Percentiles rank a stretch among this genome's conserved stretches.
Conservation (phyloP, 1,140 invertebrate species). For the Solenopsis invicta region DNA sequence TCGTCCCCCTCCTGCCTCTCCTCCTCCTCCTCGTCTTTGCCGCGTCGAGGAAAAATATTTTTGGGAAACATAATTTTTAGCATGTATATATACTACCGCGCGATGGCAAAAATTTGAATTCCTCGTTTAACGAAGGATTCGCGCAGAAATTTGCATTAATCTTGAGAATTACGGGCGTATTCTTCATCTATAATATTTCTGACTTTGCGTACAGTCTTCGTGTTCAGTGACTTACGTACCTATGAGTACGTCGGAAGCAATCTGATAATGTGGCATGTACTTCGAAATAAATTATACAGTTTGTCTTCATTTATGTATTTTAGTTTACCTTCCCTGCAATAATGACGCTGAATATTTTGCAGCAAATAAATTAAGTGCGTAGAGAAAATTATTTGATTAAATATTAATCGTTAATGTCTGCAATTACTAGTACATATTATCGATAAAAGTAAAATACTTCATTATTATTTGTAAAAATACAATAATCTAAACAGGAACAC, state of each 20-base stretch:
- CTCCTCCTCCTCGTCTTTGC: neutral
- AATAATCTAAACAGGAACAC: neutral
- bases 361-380: neutral
- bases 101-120: slow-evolving; percentile 32
- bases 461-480: neutral
- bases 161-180: slow-evolving; percentile 12
- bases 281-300: slow-evolving; percentile 32
- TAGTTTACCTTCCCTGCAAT: neutral
- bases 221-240: neutral
- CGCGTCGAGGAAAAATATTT: slow-evolving; percentile 32
- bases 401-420: slow-evolving; percentile 8
- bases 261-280: neutral
- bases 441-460: neutral
- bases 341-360: neutral
- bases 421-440: neutral
- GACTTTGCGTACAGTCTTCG: neutral
- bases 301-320: slow-evolving; percentile 7
- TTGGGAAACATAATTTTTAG: slow-evolving; percentile 5
- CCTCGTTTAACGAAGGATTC: slow-evolving; percentile 15
- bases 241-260: neutral
- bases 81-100: neutral
- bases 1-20: neutral
- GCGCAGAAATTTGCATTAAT: slow-evolving; percentile 37
- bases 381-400: neutral
- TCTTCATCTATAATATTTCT: neutral